phyloP scores from a whole-genome alignment of 2,113 vertebrate genomes.

The Eubucco bourcierii region DNA sequence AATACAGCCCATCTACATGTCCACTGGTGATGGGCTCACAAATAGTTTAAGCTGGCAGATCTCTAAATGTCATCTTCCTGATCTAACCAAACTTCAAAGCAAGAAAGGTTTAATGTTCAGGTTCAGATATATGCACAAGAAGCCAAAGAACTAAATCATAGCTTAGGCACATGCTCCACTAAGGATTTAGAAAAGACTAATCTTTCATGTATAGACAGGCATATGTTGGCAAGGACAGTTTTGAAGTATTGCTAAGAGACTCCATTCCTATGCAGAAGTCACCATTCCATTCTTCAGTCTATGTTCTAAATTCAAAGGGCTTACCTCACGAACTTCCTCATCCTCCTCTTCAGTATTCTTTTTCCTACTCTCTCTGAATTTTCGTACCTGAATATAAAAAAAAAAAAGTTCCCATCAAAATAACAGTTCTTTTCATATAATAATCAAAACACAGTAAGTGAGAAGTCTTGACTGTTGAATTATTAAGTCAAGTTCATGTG shows the following conservation, averaged over 20 bases:
- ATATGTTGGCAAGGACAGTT: not conserved
- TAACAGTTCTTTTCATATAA: not conserved
- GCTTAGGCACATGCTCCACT: not conserved
- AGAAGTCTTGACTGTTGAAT: not conserved
- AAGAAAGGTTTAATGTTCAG: not conserved
- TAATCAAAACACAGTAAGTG: not conserved
- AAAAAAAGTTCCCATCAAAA: not conserved
- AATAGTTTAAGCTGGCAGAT: not conserved
- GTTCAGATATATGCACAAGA: not conserved
- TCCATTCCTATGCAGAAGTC: not conserved
- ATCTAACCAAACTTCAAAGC: not conserved
- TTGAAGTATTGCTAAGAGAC: not conserved
- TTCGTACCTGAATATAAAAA: slow-evolving; percentile 77
- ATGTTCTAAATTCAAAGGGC: not conserved
- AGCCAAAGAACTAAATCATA: not conserved
- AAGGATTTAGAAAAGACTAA: not conserved
- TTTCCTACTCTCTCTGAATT: slow-evolving; percentile 87
- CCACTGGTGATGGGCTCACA: not conserved
- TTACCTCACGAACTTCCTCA: slow-evolving; percentile 90
- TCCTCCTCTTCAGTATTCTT: slow-evolving; percentile 89
- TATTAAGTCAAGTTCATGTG: not conserved
- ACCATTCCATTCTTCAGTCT: not conserved
- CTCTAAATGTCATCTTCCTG: not conserved
- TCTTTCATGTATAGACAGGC: not conserved
- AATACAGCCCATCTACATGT: not conserved